Percentiles rank a stretch among this genome's conserved stretches.
Evolutionary conservation across 2,113 vertebrate species (phyloP).

Genomic region (Verasper variegatus): DNA sequence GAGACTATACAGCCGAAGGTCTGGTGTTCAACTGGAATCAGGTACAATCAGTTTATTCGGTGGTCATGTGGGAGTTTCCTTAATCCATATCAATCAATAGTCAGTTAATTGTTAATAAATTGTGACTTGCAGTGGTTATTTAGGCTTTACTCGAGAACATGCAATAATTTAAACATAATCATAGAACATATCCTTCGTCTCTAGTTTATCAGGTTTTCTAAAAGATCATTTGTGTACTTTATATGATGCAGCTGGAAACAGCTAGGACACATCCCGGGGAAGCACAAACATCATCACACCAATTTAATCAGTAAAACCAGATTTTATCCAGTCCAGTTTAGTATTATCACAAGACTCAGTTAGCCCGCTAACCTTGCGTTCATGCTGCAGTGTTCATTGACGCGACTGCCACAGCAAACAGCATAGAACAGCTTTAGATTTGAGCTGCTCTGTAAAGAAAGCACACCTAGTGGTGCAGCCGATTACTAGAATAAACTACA

Average conservation of each 20-base stretch:
- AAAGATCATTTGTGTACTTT: background rate
- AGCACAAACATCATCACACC: background rate
- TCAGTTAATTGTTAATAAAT: background rate
- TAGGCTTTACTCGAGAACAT: background rate
- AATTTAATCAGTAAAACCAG: background rate
- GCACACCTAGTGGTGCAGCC: no score
- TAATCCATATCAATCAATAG: background rate
- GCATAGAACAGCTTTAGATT: no score
- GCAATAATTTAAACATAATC: no score
- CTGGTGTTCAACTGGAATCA: constrained; percentile 99
- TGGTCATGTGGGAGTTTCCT: background rate
- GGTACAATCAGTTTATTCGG: constrained; percentile 75
- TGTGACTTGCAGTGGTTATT: background rate
- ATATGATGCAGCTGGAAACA: background rate
- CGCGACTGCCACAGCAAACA: no score
- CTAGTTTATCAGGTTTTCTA: no score
- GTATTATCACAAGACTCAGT: background rate
- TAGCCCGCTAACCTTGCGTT: background rate
- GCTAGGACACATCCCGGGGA: background rate
- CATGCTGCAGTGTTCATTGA: no score
- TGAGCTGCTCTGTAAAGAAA: no score
- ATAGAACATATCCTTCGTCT: no score
- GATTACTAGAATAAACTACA: no score
- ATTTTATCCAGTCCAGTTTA: background rate
- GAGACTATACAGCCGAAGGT: constrained; percentile 96